These are phyloP conservation scores for Cylas formicarius DNA, from an alignment of 1,140 invertebrate genomes.

Conservation along the genomic window DNA sequence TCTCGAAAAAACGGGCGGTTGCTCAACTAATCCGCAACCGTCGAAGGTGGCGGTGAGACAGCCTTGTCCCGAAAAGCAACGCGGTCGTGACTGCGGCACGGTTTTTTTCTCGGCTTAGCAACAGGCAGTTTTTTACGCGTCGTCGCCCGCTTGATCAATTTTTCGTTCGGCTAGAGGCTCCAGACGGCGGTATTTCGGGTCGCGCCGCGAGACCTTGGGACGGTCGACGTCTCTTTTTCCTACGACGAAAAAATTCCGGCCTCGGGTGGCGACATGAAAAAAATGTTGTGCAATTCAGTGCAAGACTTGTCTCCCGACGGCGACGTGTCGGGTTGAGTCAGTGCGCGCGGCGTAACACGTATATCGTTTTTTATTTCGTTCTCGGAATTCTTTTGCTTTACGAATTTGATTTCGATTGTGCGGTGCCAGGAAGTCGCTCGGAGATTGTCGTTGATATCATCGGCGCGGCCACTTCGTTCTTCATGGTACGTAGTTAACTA, in stretches of 20 bases:
- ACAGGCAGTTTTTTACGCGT: conserved; percentile 13
- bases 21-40: no score
- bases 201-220: conserved; percentile 13
- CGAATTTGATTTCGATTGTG: no score
- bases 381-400: no score
- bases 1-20: no score
- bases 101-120: conserved; percentile 18
- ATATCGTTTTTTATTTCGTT: no score
- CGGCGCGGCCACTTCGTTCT: no score
- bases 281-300: neutral
- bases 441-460: no score
- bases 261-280: neutral
- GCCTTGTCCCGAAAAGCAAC: conserved; percentile 21
- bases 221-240: conserved; percentile 3
- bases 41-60: no score
- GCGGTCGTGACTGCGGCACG: conserved; percentile 20
- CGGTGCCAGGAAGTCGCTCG: no score
- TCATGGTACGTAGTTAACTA: no score
- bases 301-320: neutral
- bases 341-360: no score
- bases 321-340: no score
- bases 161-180: conserved; percentile 16
- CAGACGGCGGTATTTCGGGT: conserved; percentile 19
- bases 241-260: neutral
- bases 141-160: conserved; percentile 15